Percentiles rank a stretch among this genome's conserved stretches.
Conservation (phyloP, 2,113 vertebrate species). For the Antennarius striatus region DNA sequence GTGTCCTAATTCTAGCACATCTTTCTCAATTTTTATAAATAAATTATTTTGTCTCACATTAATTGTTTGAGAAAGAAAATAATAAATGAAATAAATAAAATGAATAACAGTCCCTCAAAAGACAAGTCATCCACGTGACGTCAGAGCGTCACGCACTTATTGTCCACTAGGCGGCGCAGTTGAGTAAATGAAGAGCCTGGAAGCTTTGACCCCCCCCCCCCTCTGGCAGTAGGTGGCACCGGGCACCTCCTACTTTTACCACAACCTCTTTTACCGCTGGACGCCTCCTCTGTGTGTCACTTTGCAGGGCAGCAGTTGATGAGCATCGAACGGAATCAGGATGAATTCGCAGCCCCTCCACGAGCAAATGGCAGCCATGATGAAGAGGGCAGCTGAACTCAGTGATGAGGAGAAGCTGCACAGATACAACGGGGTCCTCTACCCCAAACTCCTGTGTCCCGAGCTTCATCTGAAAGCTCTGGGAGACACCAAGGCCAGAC, state of each 20-base stretch:
- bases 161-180: background rate
- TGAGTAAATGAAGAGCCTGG: too few relatives aligned
- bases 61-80: too few relatives aligned
- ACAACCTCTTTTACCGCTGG: too few relatives aligned
- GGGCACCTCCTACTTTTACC: conserved; percentile 18
- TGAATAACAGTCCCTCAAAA: too few relatives aligned
- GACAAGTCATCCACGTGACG: too few relatives aligned
- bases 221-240: conserved; percentile 22
- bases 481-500: conserved; percentile 68
- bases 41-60: too few relatives aligned
- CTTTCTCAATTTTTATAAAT: too few relatives aligned
- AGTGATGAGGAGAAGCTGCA: conserved; percentile 73
- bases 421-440: conserved; percentile 75
- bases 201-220: too few relatives aligned
- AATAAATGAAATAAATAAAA: too few relatives aligned
- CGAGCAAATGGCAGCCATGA: background rate
- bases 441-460: conserved; percentile 69
- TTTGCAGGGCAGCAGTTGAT: conserved; percentile 3
- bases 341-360: conserved; percentile 15
- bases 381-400: conserved; percentile 28
- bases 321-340: background rate
- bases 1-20: too few relatives aligned
- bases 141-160: too few relatives aligned
- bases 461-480: conserved; percentile 72
- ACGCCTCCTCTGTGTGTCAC: background rate